These are phyloP conservation scores for Bombus terrestris DNA, from an alignment of 1,140 invertebrate genomes.

Conservation along the genomic window DNA sequence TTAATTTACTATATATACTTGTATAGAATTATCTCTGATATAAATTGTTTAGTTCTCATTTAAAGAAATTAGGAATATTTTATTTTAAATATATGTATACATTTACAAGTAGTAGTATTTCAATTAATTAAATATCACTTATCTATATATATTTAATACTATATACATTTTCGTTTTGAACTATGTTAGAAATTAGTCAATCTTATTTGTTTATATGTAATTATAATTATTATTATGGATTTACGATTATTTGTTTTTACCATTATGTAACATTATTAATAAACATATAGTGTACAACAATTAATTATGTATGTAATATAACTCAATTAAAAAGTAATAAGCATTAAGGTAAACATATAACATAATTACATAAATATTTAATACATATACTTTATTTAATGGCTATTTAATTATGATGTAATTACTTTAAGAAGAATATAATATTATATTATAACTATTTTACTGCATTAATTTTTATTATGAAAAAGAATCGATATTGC, in stretches of 20 bases:
- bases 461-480: background rate
- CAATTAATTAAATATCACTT: background rate
- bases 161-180: background rate
- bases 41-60: background rate
- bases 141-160: background rate
- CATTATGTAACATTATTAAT: background rate
- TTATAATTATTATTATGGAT: background rate
- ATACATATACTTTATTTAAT: background rate
- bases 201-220: background rate
- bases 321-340: background rate
- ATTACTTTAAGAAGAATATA: background rate
- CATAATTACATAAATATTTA: background rate
- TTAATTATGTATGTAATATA: too few species aligned
- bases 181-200: background rate
- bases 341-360: background rate
- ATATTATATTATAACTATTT: background rate
- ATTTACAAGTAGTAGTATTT: background rate
- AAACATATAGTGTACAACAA: background rate
- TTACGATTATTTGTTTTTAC: background rate
- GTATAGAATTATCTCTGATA: too few species aligned
- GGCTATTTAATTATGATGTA: background rate
- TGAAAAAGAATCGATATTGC: background rate
- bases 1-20: background rate
- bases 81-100: background rate
- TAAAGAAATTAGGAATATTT: background rate